Evolutionary conservation across 2,888 invertebrate species (phyloP).

Genomic region (Cacoxenus indagator): DNA sequence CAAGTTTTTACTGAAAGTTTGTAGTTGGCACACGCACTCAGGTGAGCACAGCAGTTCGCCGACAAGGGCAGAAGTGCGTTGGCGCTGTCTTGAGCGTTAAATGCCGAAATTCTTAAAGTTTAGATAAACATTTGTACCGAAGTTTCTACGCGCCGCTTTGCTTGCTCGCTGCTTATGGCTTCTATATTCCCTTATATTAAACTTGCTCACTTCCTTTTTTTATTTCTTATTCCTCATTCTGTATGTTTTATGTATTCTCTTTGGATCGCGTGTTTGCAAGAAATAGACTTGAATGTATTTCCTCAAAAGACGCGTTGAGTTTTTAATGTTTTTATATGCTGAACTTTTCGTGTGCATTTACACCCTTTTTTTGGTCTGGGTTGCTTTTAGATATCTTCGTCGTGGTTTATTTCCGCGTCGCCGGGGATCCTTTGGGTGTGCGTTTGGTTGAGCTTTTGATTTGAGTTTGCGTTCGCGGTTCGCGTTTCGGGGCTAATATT

Average conservation of each 20-base stretch:
- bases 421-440: too few species aligned
- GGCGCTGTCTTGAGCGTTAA: constrained; percentile 40
- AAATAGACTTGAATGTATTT: constrained; percentile 44
- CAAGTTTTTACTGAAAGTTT: constrained; percentile 20
- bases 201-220: constrained; percentile 45
- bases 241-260: constrained; percentile 19
- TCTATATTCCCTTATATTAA: background rate
- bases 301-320: background rate
- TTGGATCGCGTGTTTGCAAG: constrained; percentile 52
- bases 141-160: constrained; percentile 26
- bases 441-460: too few species aligned
- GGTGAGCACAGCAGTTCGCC: background rate
- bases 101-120: constrained; percentile 65
- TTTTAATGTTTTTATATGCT: background rate
- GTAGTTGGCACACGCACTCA: background rate
- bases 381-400: background rate
- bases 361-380: constrained; percentile 48
- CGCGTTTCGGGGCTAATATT: constrained; percentile 51
- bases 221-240: constrained; percentile 23
- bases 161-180: background rate
- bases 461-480: constrained; percentile 28
- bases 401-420: constrained; percentile 40
- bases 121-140: constrained; percentile 58
- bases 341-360: constrained; percentile 46
- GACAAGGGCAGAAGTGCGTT: background rate